phyloP scores from a whole-genome alignment of 2,888 invertebrate species.

The Omphaloscelis lunosa region DNA sequence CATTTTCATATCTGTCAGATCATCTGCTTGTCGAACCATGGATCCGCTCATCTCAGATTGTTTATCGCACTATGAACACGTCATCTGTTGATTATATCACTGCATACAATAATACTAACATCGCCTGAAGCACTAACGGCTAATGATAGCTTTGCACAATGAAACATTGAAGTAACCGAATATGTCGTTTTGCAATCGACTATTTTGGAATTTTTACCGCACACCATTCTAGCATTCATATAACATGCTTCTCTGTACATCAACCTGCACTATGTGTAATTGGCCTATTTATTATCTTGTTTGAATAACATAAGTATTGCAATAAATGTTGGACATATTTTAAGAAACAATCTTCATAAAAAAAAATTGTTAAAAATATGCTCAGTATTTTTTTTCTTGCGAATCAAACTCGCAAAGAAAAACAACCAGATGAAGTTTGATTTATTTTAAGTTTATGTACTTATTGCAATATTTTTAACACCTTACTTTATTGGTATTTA shows the following conservation, averaged over 20 bases:
- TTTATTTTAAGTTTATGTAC: background rate
- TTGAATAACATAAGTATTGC: slow-evolving; percentile 42
- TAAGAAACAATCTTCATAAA: background rate
- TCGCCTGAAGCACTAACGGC: slow-evolving; percentile 55
- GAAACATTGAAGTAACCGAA: slow-evolving; percentile 40
- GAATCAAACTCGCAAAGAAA: background rate
- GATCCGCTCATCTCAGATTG: slow-evolving; percentile 49
- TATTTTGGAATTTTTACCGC: slow-evolving; percentile 49
- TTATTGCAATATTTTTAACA: slow-evolving; percentile 50
- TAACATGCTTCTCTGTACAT: slow-evolving; percentile 49
- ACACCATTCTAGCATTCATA: slow-evolving; percentile 39
- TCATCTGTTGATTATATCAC: slow-evolving; percentile 53
- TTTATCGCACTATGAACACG: slow-evolving; percentile 55
- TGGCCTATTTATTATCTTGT: slow-evolving; percentile 43
- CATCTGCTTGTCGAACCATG: slow-evolving; percentile 68
- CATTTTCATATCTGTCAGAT: slow-evolving; percentile 51
- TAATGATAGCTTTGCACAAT: slow-evolving; percentile 60
- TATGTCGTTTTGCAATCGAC: slow-evolving; percentile 44
- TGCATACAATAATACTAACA: slow-evolving; percentile 56
- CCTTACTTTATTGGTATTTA: slow-evolving; percentile 26
- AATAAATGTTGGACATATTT: slow-evolving; percentile 30
- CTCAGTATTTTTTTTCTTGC: background rate
- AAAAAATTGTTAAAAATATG: background rate
- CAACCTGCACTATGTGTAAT: slow-evolving; percentile 41
- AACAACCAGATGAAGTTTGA: background rate